Base-by-base conservation (phyloP, 2,113 vertebrate genomes). In the Coreoperca whiteheadi region DNA sequence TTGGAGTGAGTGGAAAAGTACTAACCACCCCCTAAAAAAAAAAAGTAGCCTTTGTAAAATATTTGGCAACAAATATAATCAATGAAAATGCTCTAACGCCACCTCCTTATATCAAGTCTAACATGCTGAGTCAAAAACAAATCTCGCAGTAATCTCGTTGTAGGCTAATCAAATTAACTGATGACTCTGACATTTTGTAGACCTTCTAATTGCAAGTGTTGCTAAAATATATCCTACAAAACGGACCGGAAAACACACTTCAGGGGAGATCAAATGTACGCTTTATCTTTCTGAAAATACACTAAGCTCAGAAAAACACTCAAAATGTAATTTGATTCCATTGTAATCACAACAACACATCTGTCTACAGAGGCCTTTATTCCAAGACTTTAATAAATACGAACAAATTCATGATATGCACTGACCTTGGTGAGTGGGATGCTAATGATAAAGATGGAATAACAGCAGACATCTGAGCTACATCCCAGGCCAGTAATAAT, bases 381-480 rank as follows among this genome's bases (percentile, higher is more conserved):
- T 61, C 32, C 8, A 21, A 11, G 8, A 63, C 16, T 28, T 37
- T 0, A 67, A 67, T 1, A 15, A n/a, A 63, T 11, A 59, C 6
- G 6, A 67, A 81, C 54, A 63, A 20, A 34, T 15, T 5, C 82
- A 65, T 39, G 39, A 70, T 15, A 69, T 34, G 65, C 63, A 20
- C 32, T 85, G 88, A 89, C 87, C 86, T 94, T 91, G 87, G 72
- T 50, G 57, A 34, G 25, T 25, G 50, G 68, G 74, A 88, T 82
- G 65, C 50, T 69, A 46, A 87, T 8, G 20, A 76, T 61, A 79
- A 16, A 60, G 77, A 78, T 69, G 56, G 54, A 82, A 79, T 66
- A 87, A 78, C 78, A 77, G 39, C 28, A 86, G 76, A 85, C 76
- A 91, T 79, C 32, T 56, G 54, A 85, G 61, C 70, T 60, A 80